Conservation (phyloP, 2,113 vertebrate species). For the Cottus gobio region DNA sequence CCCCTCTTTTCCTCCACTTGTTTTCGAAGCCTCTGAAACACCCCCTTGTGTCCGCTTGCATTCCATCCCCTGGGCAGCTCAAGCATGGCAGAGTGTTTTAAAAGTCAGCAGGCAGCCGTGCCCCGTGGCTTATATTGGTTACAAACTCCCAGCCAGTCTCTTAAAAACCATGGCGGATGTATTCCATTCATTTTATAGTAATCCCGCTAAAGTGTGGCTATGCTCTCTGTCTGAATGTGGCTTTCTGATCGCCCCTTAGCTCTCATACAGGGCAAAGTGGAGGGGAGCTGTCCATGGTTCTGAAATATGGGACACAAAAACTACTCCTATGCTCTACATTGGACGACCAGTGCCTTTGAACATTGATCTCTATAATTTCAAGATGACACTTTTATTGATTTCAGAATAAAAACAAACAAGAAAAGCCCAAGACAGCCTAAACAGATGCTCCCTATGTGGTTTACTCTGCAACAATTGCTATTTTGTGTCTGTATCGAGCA, state of each 20-base stretch:
- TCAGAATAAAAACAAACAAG: neutral
- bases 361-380: neutral
- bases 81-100: slow-evolving; percentile 81
- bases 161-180: slow-evolving; percentile 49
- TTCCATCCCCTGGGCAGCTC: slow-evolving; percentile 74
- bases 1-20: slow-evolving; percentile 51
- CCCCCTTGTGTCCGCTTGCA: slow-evolving; percentile 78
- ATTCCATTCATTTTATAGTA: slow-evolving; percentile 65
- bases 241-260: slow-evolving; percentile 22
- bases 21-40: slow-evolving; percentile 77
- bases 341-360: neutral
- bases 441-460: neutral
- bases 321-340: neutral
- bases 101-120: slow-evolving; percentile 71
- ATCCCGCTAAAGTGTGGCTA: slow-evolving; percentile 49
- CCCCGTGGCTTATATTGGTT: slow-evolving; percentile 65
- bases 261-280: neutral
- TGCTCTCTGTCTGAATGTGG: slow-evolving; percentile 34
- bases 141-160: slow-evolving; percentile 61
- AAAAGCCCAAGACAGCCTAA: neutral
- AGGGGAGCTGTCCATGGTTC: slow-evolving; percentile 54
- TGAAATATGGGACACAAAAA: slow-evolving; percentile 36
- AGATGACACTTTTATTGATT: slow-evolving; percentile 20
- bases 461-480: slow-evolving; percentile 41
- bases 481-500: slow-evolving; percentile 47